Evolutionary conservation across 2,113 vertebrate species (phyloP).

Genomic region (Nothocercus julius): DNA sequence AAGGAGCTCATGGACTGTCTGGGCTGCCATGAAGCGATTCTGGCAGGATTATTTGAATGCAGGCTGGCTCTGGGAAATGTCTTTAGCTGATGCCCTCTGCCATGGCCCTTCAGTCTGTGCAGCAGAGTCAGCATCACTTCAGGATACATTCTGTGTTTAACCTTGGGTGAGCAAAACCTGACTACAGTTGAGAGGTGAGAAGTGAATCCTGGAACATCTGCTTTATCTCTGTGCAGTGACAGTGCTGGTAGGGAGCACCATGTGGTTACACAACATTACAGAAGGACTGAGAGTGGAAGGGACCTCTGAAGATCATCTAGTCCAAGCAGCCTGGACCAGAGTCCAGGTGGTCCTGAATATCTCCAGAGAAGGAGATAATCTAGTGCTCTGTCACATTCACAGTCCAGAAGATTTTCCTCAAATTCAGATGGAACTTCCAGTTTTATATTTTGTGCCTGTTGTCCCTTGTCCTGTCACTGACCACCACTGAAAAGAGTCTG

Average conservation of each 20-base stretch:
- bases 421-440: no score
- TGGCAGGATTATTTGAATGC: neutral
- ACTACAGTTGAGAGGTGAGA: neutral
- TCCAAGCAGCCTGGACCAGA: no score
- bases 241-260: neutral
- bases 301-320: no score
- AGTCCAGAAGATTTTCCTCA: no score
- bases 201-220: neutral
- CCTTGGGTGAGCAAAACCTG: neutral
- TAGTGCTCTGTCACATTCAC: no score
- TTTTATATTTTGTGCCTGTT: no score
- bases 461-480: no score
- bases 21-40: neutral
- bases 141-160: neutral
- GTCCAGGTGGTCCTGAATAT: no score
- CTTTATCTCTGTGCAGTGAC: neutral
- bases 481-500: no score
- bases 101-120: neutral
- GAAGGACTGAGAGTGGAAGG: no score
- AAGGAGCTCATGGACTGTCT: neutral
- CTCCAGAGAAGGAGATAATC: no score
- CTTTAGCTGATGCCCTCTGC: neutral
- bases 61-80: neutral
- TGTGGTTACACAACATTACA: neutral
- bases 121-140: neutral